These are phyloP conservation scores for Pelmatolapia mariae DNA, from an alignment of 2,113 vertebrate species.

Conservation along the genomic window DNA sequence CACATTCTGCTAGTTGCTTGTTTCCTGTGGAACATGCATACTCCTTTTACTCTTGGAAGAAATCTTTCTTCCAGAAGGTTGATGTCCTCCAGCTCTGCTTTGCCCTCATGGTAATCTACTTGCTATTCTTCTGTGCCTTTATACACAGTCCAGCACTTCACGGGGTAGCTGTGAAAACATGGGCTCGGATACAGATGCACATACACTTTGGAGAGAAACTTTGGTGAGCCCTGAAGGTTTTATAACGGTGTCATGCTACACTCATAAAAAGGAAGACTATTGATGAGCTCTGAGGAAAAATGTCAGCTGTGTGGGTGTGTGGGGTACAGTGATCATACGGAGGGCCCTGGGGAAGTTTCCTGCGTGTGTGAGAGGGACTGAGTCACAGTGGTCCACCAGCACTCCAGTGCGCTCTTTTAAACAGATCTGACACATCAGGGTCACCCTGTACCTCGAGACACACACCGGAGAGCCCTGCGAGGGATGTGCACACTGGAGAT, in stretches of 20 bases:
- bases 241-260: neutral
- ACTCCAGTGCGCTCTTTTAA: constrained; percentile 40
- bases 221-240: constrained; percentile 6
- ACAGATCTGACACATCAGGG: constrained; percentile 65
- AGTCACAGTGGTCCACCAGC: constrained; percentile 54
- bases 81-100: neutral
- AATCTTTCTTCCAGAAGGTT: neutral
- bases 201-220: neutral
- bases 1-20: neutral
- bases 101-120: constrained; percentile 1
- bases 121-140: neutral
- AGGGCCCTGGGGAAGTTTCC: constrained; percentile 8
- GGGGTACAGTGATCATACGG: constrained; percentile 13
- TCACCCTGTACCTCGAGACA: constrained; percentile 56
- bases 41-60: neutral
- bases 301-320: constrained; percentile 28
- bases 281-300: constrained; percentile 36
- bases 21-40: neutral
- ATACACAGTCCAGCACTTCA: neutral
- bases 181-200: neutral
- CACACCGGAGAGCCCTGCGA: constrained; percentile 38
- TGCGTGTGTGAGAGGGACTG: neutral
- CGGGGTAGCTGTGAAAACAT: neutral
- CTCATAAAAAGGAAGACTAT: constrained; percentile 19
- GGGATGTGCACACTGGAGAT: constrained; percentile 27